These are phyloP conservation scores for Amorpha juglandis DNA, from an alignment of 2,888 invertebrate species.

Conservation along the genomic window DNA sequence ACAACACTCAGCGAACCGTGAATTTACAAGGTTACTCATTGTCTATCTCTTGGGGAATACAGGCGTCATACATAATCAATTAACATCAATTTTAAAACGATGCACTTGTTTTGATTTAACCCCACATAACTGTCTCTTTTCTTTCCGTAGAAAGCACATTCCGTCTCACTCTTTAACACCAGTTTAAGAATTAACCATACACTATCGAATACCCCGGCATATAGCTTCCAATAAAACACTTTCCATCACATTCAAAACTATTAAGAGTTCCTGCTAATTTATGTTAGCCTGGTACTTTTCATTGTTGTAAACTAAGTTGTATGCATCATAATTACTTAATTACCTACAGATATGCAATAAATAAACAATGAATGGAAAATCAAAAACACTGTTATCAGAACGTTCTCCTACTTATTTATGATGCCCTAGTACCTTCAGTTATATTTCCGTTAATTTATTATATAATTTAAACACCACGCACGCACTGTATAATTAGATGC, in stretches of 20 bases:
- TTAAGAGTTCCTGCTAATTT: neutral
- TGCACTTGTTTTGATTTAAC: no score
- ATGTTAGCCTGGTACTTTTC: neutral
- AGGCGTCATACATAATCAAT: no score
- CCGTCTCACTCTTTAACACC: no score
- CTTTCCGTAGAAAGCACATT: no score
- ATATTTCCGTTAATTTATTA: neutral
- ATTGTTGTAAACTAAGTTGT: neutral
- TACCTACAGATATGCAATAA: no score
- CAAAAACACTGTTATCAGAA: neutral
- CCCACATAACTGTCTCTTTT: no score
- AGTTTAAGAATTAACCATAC: no score
- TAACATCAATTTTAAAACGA: no score
- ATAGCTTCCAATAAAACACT: neutral
- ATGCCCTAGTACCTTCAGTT: neutral
- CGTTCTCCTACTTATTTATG: neutral
- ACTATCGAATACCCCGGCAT: neutral
- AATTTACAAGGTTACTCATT: no score
- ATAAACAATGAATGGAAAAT: neutral
- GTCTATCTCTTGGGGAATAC: no score
- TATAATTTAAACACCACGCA: neutral
- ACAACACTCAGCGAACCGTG: no score
- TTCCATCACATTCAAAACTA: neutral
- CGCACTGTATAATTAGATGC: slow-evolving; percentile 4
- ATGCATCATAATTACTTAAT: no score